Evolutionary conservation across 2,888 invertebrate genomes (phyloP), one percentile per base, ranked within the genome.

Genomic region (Apamea sordens): DNA sequence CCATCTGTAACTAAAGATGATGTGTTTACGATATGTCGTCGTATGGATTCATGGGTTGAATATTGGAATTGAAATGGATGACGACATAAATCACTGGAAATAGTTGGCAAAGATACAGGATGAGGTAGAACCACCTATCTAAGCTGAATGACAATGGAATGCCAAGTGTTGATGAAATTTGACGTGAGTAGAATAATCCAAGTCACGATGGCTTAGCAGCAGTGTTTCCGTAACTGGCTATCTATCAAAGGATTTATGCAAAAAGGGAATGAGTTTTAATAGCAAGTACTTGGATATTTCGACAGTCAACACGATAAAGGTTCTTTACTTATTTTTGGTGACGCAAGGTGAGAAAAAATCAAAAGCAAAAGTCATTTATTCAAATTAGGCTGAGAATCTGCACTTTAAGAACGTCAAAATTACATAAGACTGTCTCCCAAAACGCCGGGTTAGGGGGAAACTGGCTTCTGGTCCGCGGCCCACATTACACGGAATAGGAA

Each of bases 11-110:
- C 59, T 71, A 21, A 53, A 50, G 70, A 68, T 86, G 85, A 77
- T 63, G n/a, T 77, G 53, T 86, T 80, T 83, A 83, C 24, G 83
- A 67, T 64, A 64, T 47, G 75, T 73, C 73, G 8, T 50, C 8
- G 41, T 72, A 13, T 65, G 10, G 44, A 76, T 81, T 65, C 53
- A 63, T 71, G 36, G 21, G 13, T 24, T 41, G 47, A 10, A 68
- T 68, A 41, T 79, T 71, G 61, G 11, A 76, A 71, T 82, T 5
- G 41, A 50, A 50, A 53, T 59, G 4, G 21, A 70, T 67, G 47
- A 32, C 0, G 11, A 47, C 15, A 32, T 50, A 61, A 41, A 73
- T 61, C 2, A 0, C 0, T 2, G 18, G 32, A 6, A 21, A 50
- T 24, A 10, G 63, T 41, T 36, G 3, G 32, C 28, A 7, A 13